These are phyloP conservation scores for Artemia sinica DNA, from an alignment of 2,888 invertebrate species.

Conservation along the genomic window DNA sequence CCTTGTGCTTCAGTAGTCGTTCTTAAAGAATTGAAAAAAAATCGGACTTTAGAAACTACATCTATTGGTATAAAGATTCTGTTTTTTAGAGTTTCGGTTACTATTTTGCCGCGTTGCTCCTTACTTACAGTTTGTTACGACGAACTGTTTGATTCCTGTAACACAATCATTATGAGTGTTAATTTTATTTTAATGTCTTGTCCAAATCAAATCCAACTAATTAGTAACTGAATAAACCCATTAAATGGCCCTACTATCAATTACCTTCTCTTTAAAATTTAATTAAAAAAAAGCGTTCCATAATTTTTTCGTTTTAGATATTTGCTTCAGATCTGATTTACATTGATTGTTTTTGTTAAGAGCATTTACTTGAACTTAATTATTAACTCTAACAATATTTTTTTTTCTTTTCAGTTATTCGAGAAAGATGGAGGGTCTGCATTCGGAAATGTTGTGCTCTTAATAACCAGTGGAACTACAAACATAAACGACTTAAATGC, in stretches of 20 bases:
- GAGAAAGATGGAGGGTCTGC: constrained; percentile 28
- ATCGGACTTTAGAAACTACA: no score
- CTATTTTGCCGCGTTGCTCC: no score
- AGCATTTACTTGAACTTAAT: neutral
- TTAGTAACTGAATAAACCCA: neutral
- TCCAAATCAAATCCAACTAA: neutral
- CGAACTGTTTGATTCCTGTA: no score
- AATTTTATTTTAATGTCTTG: no score
- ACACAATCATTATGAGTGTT: no score
- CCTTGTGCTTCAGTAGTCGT: no score
- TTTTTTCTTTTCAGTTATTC: constrained; percentile 32
- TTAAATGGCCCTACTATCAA: constrained; percentile 9
- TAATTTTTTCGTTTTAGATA: constrained; percentile 6
- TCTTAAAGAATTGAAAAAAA: no score
- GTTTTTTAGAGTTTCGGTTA: no score
- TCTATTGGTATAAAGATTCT: no score
- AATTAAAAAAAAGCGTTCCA: neutral
- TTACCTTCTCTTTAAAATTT: neutral
- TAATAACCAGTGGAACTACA: constrained; percentile 40
- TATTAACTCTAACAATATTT: neutral
- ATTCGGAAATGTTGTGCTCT: constrained; percentile 39
- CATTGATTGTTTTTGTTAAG: constrained; percentile 26
- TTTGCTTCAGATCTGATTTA: constrained; percentile 25
- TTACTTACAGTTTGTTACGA: no score
- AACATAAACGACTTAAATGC: constrained; percentile 33